These are phyloP conservation scores for Odocoileus hemionus DNA, from an alignment of 2,113 vertebrate species.

Conservation along the genomic window DNA sequence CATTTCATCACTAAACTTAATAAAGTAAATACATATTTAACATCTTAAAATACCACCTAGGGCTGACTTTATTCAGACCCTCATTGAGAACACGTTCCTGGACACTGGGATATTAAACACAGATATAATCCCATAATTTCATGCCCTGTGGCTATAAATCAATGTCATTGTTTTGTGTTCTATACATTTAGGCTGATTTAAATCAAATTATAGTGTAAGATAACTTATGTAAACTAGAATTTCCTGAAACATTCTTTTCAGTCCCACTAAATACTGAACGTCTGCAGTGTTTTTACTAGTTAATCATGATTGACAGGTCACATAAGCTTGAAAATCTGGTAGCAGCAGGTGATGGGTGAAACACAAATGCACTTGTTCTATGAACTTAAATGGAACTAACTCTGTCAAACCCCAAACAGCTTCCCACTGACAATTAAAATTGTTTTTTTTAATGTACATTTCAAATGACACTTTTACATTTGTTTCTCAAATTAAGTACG, in stretches of 20 bases:
- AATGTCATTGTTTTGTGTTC: background rate
- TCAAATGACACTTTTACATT: rapidly evolving
- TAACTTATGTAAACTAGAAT: background rate
- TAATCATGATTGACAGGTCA: background rate
- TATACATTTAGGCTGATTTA: background rate
- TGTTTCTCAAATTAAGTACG: background rate
- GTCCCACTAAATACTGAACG: background rate
- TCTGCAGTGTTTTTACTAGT: background rate
- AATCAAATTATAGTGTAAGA: background rate
- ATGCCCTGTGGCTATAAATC: background rate
- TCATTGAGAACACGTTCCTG: background rate
- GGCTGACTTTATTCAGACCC: background rate
- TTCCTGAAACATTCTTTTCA: conserved; percentile 14
- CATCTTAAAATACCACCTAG: background rate
- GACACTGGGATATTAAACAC: background rate
- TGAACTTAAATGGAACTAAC: rapidly evolving
- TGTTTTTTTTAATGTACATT: background rate
- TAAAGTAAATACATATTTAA: background rate
- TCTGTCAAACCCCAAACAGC: background rate
- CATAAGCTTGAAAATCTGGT: background rate
- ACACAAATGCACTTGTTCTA: rapidly evolving
- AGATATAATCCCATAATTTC: background rate
- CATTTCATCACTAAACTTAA: background rate
- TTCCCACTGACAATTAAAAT: background rate
- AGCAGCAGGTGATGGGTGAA: background rate